Conservation (phyloP, 2,113 vertebrate genomes). For the Silurus asotus region DNA sequence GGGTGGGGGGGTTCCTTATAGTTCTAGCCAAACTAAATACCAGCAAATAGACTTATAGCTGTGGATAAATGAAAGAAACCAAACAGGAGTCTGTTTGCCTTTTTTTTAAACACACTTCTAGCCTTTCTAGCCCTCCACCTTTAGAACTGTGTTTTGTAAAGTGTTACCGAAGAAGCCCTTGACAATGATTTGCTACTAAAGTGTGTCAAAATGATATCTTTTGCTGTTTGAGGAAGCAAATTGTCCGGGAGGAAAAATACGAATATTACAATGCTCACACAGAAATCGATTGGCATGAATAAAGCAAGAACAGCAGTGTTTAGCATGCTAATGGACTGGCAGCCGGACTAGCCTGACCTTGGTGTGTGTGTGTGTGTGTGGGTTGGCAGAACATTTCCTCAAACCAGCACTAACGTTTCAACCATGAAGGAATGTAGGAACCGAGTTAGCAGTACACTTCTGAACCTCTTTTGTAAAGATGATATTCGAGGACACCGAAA, state of each 20-base stretch:
- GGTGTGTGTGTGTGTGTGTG: slow-evolving; percentile 1
- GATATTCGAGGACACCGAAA: background rate
- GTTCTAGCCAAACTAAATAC: background rate
- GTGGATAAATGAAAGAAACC: background rate
- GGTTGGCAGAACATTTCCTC: background rate
- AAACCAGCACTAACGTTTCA: slow-evolving; percentile 3
- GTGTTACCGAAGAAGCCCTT: background rate
- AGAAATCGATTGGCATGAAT: slow-evolving; percentile 3
- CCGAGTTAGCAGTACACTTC: background rate
- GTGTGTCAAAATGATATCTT: background rate
- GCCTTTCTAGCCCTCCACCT: background rate
- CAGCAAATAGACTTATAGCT: background rate
- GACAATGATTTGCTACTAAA: background rate
- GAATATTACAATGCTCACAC: background rate
- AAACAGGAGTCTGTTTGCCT: background rate
- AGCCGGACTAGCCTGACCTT: background rate
- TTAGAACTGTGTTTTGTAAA: background rate
- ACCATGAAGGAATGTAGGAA: slow-evolving; percentile 8
- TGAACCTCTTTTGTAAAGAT: background rate
- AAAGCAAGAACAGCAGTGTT: background rate
- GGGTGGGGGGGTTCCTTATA: background rate
- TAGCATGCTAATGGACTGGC: background rate
- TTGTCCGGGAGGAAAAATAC: background rate
- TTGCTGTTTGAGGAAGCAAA: background rate
- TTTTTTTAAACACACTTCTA: background rate